phyloP scores from a whole-genome alignment of 2,888 invertebrate genomes.

The Anorthoa munda region DNA sequence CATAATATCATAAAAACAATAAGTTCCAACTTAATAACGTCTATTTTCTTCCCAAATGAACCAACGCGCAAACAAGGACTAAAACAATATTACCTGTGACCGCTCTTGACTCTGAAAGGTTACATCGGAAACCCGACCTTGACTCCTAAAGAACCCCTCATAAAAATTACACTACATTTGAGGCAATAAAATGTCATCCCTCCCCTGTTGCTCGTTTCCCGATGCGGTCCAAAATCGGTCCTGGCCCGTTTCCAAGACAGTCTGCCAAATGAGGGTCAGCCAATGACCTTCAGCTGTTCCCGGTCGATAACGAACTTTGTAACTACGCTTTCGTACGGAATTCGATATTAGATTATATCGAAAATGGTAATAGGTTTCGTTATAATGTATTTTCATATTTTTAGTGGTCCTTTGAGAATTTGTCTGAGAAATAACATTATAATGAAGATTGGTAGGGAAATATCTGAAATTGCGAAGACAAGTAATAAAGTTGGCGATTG shows the following conservation, averaged over 20 bases:
- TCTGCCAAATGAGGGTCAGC: constrained; percentile 73
- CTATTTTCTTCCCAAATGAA: constrained; percentile 30
- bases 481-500: background rate
- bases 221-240: constrained; percentile 53
- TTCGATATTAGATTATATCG: constrained; percentile 51
- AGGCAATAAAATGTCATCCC: constrained; percentile 56
- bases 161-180: constrained; percentile 65
- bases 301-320: constrained; percentile 70
- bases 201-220: constrained; percentile 59
- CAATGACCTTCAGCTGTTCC: constrained; percentile 70
- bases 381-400: constrained; percentile 55
- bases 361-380: constrained; percentile 49
- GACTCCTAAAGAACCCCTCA: constrained; percentile 47
- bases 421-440: constrained; percentile 21
- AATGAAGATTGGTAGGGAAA: constrained; percentile 21
- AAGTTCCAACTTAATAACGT: constrained; percentile 35
- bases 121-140: constrained; percentile 51
- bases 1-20: constrained; percentile 49
- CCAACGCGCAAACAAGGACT: constrained; percentile 29
- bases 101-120: constrained; percentile 54
- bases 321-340: constrained; percentile 51
- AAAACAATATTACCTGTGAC: constrained; percentile 49
- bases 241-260: constrained; percentile 70
- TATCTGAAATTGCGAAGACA: constrained; percentile 8
- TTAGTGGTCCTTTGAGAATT: constrained; percentile 30